These are phyloP conservation scores for Gorsachius goisagi DNA, from an alignment of 2,113 vertebrate genomes.

Conservation along the genomic window DNA sequence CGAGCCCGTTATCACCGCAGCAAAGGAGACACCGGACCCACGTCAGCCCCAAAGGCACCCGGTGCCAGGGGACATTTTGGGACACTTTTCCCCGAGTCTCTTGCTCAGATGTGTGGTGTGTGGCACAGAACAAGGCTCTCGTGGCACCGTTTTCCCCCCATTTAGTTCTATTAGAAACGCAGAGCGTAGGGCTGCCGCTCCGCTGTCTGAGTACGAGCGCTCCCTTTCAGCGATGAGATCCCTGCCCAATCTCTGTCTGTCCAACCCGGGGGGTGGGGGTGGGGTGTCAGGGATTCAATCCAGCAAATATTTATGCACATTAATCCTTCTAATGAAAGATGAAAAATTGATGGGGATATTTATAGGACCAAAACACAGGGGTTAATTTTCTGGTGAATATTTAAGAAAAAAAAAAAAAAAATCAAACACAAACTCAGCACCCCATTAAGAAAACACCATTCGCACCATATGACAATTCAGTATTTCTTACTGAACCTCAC, in stretches of 20 bases:
- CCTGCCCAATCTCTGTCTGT: accelerated
- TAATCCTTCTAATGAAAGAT: background rate
- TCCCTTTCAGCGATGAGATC: accelerated
- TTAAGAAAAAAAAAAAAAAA: background rate
- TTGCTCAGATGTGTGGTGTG: background rate
- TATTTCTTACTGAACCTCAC: background rate
- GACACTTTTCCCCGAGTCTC: background rate
- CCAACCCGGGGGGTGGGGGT: background rate
- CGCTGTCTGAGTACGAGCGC: accelerated
- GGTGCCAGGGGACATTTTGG: background rate
- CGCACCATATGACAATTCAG: background rate
- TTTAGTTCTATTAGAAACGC: accelerated
- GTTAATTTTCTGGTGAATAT: background rate
- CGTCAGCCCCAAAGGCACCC: background rate
- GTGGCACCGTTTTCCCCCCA: accelerated
- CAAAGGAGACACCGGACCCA: background rate
- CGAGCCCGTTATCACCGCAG: background rate
- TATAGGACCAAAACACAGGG: background rate
- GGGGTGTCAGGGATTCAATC: accelerated
- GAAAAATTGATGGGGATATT: background rate
- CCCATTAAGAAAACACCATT: background rate
- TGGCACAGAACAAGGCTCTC: accelerated
- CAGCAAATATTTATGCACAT: background rate
- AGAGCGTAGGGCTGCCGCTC: background rate
- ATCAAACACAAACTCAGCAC: background rate